phyloP scores from a whole-genome alignment of 1,140 invertebrate genomes.

The Drosophila sechellia region DNA sequence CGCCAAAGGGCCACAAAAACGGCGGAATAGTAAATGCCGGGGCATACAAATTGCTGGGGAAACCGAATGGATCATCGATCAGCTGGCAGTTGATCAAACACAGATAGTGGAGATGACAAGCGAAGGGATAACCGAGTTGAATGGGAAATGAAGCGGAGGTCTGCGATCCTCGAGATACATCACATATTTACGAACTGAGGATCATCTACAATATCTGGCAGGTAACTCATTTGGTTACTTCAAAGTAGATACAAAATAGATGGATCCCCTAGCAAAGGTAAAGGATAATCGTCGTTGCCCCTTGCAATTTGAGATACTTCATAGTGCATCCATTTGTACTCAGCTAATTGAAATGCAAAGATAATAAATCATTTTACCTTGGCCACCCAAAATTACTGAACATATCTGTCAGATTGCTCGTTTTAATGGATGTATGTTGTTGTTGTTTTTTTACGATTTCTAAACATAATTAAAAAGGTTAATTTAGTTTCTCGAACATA shows the following conservation, averaged over 20 bases:
- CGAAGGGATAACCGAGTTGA: neutral
- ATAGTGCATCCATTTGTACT: neutral
- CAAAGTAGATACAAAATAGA: neutral
- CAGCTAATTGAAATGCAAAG: neutral
- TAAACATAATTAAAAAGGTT: neutral
- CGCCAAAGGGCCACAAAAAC: constrained; percentile 36
- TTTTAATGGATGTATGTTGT: neutral
- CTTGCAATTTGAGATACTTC: neutral
- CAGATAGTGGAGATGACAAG: constrained; percentile 11
- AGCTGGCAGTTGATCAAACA: constrained; percentile 35
- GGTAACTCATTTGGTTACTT: constrained; percentile 1
- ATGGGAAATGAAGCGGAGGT: neutral
- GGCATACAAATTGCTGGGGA: constrained; percentile 16
- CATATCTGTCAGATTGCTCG: neutral
- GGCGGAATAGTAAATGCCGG: neutral
- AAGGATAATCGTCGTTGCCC: neutral
- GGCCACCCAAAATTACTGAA: neutral
- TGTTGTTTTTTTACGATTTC: neutral
- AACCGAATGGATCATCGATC: constrained; percentile 35
- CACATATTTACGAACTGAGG: neutral
- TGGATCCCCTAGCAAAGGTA: neutral
- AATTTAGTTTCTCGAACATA: neutral
- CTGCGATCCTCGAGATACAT: neutral
- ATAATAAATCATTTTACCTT: constrained; percentile 3
- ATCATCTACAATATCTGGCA: neutral